Conservation (phyloP, 2,888 invertebrate genomes). For the Dromius quadrimaculatus region DNA sequence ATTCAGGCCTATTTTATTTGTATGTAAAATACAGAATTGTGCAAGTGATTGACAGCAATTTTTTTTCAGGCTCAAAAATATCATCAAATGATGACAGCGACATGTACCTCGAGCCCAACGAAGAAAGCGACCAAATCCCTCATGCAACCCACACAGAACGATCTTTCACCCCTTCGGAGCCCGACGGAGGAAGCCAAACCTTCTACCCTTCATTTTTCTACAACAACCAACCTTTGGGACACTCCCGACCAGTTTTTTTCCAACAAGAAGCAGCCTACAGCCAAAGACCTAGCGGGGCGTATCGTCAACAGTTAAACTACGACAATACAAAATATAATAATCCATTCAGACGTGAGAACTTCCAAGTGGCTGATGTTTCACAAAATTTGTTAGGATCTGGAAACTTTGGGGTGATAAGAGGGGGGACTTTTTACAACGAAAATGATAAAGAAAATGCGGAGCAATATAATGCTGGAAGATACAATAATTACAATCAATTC, state of each 20-base stretch:
- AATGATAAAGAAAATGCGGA: conserved; percentile 77
- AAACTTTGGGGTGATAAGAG: conserved; percentile 87
- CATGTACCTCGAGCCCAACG: conserved; percentile 38
- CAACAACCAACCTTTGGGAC: conserved; percentile 72
- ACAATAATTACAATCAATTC: conserved; percentile 72
- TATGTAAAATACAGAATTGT: too few relatives aligned
- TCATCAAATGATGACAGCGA: conserved; percentile 39
- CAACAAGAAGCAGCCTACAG: conserved; percentile 74
- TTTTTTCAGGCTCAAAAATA: too few relatives aligned
- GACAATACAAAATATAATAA: conserved; percentile 43
- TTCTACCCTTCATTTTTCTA: conserved; percentile 81
- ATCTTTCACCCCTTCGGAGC: conserved; percentile 62
- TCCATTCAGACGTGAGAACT: conserved; percentile 40
- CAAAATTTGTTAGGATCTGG: conserved; percentile 82
- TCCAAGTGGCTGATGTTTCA: conserved; percentile 67
- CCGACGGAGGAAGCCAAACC: conserved; percentile 73
- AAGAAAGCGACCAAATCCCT: conserved; percentile 1
- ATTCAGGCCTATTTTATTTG: too few relatives aligned
- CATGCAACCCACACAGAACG: conserved; percentile 17
- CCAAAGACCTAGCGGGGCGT: conserved; percentile 67
- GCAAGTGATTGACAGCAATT: too few relatives aligned
- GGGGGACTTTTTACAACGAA: conserved; percentile 86
- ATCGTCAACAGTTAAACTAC: conserved; percentile 30
- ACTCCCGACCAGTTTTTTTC: conserved; percentile 73
- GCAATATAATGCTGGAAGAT: conserved; percentile 67